Evolutionary conservation across 92 coral and sea anemone genomes (phyloP).

Genomic region (Porites evermanni): DNA sequence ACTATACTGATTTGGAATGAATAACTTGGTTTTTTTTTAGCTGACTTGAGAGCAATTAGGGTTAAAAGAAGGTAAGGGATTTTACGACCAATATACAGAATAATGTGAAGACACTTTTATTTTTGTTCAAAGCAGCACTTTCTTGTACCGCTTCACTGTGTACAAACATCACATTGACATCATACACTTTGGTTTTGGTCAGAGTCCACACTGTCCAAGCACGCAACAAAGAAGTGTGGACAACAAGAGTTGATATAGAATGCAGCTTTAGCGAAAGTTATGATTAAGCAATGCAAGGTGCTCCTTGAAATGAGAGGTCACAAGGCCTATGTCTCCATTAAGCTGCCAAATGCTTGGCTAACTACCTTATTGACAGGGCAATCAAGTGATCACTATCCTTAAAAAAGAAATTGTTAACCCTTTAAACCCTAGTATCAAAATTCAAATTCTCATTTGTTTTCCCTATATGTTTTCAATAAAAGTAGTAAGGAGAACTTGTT

Average conservation of each 20-base stretch:
- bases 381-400: neutral
- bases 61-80: neutral
- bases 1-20: too few relatives aligned
- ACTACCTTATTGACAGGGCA: neutral
- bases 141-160: neutral
- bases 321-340: neutral
- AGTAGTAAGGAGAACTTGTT: too few relatives aligned
- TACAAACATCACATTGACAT: constrained; percentile 3
- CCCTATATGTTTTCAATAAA: too few relatives aligned
- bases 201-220: constrained; percentile 34
- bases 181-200: neutral
- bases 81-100: neutral
- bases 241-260: constrained; percentile 39
- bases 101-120: neutral
- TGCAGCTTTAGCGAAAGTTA: constrained; percentile 20
- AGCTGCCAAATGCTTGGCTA: neutral
- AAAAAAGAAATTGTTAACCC: neutral
- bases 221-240: constrained; percentile 28
- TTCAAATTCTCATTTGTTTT: too few relatives aligned
- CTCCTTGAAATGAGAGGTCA: neutral
- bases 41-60: neutral
- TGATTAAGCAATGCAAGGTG: neutral
- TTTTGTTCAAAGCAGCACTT: neutral
- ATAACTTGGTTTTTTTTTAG: too few relatives aligned
- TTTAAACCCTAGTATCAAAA: too few relatives aligned